A percentile compares a stretch with the other conserved stretches of the same genome.
phyloP scores from a whole-genome alignment of 2,113 vertebrate species.

The Malaclemys terrapin region DNA sequence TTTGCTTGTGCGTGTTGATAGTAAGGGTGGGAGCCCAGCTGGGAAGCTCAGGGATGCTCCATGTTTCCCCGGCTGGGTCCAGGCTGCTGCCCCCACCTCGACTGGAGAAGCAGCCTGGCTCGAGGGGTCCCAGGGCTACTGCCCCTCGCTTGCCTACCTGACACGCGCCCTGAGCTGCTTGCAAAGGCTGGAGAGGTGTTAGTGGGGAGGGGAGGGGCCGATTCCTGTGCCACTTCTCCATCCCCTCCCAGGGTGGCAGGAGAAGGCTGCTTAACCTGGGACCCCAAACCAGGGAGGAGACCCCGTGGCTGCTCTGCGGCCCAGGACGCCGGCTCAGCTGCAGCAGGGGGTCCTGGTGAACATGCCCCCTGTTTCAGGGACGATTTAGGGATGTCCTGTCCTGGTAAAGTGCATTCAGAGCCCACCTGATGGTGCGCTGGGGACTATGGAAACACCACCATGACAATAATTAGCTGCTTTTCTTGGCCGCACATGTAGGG shows the following conservation, averaged over 20 bases:
- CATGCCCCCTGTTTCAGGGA: too few relatives aligned
- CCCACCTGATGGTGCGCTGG: too few relatives aligned
- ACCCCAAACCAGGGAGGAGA: background rate
- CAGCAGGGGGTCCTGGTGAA: background rate
- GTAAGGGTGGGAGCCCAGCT: background rate
- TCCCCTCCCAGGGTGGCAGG: background rate
- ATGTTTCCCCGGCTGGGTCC: background rate
- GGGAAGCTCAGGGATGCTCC: background rate
- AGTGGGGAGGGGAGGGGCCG: too few relatives aligned
- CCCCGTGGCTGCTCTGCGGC: background rate
- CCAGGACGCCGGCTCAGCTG: background rate
- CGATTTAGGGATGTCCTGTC: too few relatives aligned
- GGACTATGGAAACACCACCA: too few relatives aligned
- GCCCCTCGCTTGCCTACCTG: background rate
- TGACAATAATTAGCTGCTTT: background rate
- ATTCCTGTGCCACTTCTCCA: background rate
- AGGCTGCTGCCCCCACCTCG: background rate
- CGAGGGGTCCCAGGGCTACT: background rate
- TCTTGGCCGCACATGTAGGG: too few relatives aligned
- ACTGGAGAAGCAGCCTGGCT: background rate
- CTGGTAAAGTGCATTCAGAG: too few relatives aligned
- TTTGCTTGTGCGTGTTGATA: background rate
- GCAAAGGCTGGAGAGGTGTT: background rate
- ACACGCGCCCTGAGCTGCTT: background rate
- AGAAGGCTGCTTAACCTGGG: background rate